phyloP scores from a whole-genome alignment of 1,140 invertebrate genomes.

The Drosophila grimshawi region DNA sequence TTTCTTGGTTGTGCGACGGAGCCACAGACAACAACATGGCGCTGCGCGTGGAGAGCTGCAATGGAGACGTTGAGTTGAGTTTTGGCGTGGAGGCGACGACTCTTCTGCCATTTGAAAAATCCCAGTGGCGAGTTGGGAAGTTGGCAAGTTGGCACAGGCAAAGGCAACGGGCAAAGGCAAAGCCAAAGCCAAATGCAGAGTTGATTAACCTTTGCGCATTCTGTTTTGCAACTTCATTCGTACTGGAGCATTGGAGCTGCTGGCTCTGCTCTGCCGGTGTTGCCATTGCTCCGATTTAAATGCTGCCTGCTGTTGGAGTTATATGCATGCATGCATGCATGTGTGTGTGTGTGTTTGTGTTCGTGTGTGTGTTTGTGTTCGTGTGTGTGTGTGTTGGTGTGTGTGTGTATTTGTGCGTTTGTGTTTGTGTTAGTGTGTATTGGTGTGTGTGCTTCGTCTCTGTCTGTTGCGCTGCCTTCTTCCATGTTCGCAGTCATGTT shows the following conservation, averaged over 20 bases:
- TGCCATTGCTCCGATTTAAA: constrained; percentile 73
- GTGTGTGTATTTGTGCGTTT: constrained; percentile 33
- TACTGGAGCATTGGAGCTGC: constrained; percentile 59
- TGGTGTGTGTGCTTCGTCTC: constrained; percentile 49
- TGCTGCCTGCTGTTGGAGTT: constrained; percentile 54
- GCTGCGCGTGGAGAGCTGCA: constrained; percentile 24
- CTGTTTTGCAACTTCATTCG: constrained; percentile 80
- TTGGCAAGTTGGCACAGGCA: constrained; percentile 39
- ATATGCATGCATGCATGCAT: constrained; percentile 20
- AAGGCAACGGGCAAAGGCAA: constrained; percentile 33
- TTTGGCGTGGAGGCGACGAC: constrained; percentile 26
- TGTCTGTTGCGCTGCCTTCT: constrained; percentile 67
- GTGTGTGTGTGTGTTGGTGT: constrained; percentile 43
- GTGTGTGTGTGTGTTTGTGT: constrained; percentile 36
- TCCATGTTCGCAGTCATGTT: constrained; percentile 74
- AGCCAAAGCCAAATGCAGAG: constrained; percentile 60
- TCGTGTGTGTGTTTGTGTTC: constrained; percentile 39
- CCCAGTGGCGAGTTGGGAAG: constrained; percentile 44
- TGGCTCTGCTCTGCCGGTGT: constrained; percentile 11
- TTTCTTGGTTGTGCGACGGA: constrained; percentile 34
- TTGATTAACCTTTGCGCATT: constrained; percentile 84
- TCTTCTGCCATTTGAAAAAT: constrained; percentile 50
- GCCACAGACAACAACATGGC: constrained; percentile 75
- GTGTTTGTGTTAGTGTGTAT: constrained; percentile 36
- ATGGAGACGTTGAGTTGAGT: constrained; percentile 34